phyloP scores from a whole-genome alignment of 2,113 vertebrate species.

The Procavia capensis region DNA sequence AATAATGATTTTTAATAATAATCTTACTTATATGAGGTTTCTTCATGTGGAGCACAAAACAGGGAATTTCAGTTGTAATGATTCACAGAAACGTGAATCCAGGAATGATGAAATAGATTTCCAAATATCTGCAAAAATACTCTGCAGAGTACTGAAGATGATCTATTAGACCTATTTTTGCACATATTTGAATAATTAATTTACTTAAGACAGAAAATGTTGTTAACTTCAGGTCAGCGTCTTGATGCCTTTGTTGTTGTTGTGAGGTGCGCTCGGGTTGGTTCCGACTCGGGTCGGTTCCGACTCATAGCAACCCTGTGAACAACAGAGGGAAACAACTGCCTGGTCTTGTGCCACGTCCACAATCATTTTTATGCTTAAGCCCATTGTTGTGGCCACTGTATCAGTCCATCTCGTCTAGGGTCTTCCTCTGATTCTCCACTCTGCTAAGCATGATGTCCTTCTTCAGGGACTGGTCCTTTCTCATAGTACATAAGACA shows the following conservation, averaged over 20 bases:
- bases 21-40: background rate
- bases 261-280: too few species aligned
- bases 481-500: too few species aligned
- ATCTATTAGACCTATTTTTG: background rate
- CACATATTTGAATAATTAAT: background rate
- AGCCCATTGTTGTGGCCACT: too few species aligned
- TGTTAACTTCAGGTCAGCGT: background rate
- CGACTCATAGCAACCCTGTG: too few species aligned
- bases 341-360: too few species aligned
- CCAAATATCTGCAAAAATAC: conserved; percentile 17
- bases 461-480: too few species aligned
- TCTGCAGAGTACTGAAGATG: background rate
- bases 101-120: conserved; percentile 20
- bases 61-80: background rate
- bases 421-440: too few species aligned
- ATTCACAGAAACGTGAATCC: background rate
- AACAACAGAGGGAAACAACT: too few species aligned
- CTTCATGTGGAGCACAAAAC: background rate
- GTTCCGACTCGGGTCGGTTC: too few species aligned
- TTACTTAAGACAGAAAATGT: background rate
- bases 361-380: too few species aligned
- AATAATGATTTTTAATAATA: background rate
- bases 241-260: background rate
- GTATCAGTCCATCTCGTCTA: too few species aligned
- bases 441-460: too few species aligned